Evolutionary conservation across 2,113 vertebrate species (phyloP), one percentile per base, ranked within the genome.

Genomic region (Nibea albiflora): DNA sequence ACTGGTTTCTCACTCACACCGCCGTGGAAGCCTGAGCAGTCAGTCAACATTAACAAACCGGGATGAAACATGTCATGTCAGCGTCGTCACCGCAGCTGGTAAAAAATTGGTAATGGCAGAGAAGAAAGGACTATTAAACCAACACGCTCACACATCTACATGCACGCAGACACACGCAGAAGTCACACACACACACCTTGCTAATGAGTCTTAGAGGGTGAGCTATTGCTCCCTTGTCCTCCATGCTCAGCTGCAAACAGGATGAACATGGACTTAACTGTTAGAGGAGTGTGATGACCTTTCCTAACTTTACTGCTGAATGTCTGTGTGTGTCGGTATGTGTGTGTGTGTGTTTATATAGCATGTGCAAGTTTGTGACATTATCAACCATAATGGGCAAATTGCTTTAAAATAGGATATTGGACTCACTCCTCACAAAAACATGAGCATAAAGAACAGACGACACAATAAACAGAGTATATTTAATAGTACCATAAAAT

Each of bases 261-360:
- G 78, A 90, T 88, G 79, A 90, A 90, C 77, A 86, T 53, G 47
- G 85, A 81, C 58, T 80, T 81, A 84, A 57, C 81, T 78, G 62
- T 67, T 79, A 42, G 81, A 77, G 76, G 84, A 73, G 56, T 11
- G 7, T 17, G 19, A 70, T 28, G 77, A 90, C 88, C 85, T 88
- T 88, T 88, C 9, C 73, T 57, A 76, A 76, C 73, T 88, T 75
- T 65, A 78, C 73, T 54, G 53, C 64, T 44, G 39, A 28, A 5
- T 46, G 44, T 49, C 10, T 76, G 4, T 8, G 12, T 39, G 0
- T 24, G 17, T 39, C 2, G 58, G 65, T 44, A 42, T 31, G 28
- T 44, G 35, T 56, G 35, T 63, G 71, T 46, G 44, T 35, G 39
- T 76, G 68, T 65, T 57, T 50, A 16, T 44, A 56, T 22, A 24